Evolutionary conservation across 2,113 vertebrate genomes (phyloP), one percentile per base, ranked within the genome.

Genomic region (Hyperopisus bebe): DNA sequence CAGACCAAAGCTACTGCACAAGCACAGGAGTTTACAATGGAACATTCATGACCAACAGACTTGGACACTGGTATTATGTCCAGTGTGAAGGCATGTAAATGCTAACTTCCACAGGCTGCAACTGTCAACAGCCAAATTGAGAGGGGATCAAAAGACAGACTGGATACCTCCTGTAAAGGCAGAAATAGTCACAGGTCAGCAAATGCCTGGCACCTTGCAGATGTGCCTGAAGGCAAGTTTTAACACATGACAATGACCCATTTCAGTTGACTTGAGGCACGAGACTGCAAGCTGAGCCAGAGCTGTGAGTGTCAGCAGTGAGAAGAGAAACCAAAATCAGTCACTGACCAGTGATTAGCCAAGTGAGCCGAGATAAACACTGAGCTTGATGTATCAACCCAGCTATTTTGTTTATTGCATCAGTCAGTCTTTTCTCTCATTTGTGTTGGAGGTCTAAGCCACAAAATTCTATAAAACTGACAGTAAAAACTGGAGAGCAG

Each of bases 291-390:
- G 84, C 48, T 27, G 42, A 48, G 58, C 15, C 86, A 19, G 74
- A 90, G 90, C 48, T 87, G 90, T 90, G 42, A 84, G 51, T 83
- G 47, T 89, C 39, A 85, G 44, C 58, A 80, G 74, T 31, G 35
- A 80, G 35, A 31, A 27, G 88, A 51, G 88, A 84, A 86, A 87
- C 47, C 27, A 86, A 47, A 55, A 70, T 39, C 21, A 9, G 80
- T 90, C 70, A 83, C 66, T 55, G 89, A 80, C 86, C 89, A 13
- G 27, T 51, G 62, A 47, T 27, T 47, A 87, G 51, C 88, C 55
- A 46, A 48, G 46, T 82, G 47, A 82, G 48, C 70, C 9, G 10
- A 15, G n/a, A 35, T 42, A 44, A 53, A 31, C 70, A 51, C 74
- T 47, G 58, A 74, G 87, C 35, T 62, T 51, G 46, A 82, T 47